A percentile compares a stretch with the other conserved stretches of the same genome.
These are phyloP conservation scores for Helicolenus hilgendorfi DNA, from an alignment of 2,797 vertebrate species.

Conservation along the genomic window DNA sequence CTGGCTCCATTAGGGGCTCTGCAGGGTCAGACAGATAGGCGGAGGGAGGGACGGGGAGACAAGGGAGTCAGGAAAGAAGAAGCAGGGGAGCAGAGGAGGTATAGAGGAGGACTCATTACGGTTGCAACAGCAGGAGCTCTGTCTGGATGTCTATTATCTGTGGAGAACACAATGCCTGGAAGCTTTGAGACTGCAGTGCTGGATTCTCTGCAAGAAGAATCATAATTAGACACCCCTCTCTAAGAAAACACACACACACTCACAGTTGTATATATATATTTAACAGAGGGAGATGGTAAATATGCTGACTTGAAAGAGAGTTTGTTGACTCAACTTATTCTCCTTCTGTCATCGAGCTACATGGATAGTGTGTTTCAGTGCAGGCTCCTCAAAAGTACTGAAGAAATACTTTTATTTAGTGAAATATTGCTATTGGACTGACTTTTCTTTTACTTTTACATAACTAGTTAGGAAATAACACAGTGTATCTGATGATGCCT, in stretches of 20 bases:
- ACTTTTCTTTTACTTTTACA: not conserved
- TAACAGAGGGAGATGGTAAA: conserved; percentile 4
- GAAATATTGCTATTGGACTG: not conserved
- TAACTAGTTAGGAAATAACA: not conserved
- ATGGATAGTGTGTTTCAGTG: not conserved
- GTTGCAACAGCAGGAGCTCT: conserved; percentile 39
- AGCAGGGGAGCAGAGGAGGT: not conserved
- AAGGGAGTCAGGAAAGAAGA: conserved; percentile 29
- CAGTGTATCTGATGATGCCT: not conserved
- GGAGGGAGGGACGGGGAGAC: conserved; percentile 8
- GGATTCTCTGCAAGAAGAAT: conserved; percentile 42
- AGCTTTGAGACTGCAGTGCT: conserved; percentile 54
- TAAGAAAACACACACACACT: conserved; percentile 29
- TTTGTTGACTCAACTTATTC: conserved; percentile 32
- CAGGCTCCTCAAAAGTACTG: not conserved
- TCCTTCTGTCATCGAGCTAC: not conserved
- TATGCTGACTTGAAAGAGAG: conserved; percentile 30
- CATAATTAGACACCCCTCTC: conserved; percentile 63
- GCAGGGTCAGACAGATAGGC: conserved; percentile 37
- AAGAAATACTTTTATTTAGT: not conserved
- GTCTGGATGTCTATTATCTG: conserved; percentile 61
- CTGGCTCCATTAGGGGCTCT: conserved; percentile 56
- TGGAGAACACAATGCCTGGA: conserved; percentile 55
- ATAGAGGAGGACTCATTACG: conserved; percentile 64
- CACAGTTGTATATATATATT: conserved; percentile 4